phyloP scores from a whole-genome alignment of 2,888 invertebrate species.

The Epicampocera succincta region DNA sequence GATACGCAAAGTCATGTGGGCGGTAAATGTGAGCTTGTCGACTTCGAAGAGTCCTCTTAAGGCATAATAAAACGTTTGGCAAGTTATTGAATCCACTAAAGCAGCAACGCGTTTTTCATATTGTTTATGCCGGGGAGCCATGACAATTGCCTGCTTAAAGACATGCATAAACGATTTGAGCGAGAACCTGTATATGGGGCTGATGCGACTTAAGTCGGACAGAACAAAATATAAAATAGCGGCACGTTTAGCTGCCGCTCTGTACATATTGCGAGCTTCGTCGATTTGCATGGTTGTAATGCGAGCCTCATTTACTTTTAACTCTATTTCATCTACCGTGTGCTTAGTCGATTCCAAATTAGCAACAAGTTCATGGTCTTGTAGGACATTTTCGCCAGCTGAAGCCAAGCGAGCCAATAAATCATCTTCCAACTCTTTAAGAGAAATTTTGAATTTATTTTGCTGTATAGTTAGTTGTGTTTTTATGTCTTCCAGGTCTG shows the following conservation, averaged over 20 bases:
- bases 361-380: conserved; percentile 93
- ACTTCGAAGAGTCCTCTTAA: conserved; percentile 94
- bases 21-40: conserved; percentile 95
- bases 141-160: conserved; percentile 91
- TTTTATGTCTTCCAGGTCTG: conserved; percentile 93
- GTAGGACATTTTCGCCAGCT: conserved; percentile 95
- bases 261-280: conserved; percentile 93
- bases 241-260: conserved; percentile 92
- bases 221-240: conserved; percentile 96
- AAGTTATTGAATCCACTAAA: conserved; percentile 93
- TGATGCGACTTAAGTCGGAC: conserved; percentile 94
- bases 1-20: conserved; percentile 91
- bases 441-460: conserved; percentile 95
- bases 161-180: conserved; percentile 96
- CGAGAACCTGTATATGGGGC: conserved; percentile 97
- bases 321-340: conserved; percentile 94
- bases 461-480: conserved; percentile 94
- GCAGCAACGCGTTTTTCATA: conserved; percentile 88
- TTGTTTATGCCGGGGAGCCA: conserved; percentile 86
- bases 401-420: conserved; percentile 92
- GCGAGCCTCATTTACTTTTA: conserved; percentile 93
- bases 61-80: conserved; percentile 93
- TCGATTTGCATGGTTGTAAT: conserved; percentile 94
- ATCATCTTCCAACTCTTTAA: conserved; percentile 95
- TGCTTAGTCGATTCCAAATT: conserved; percentile 96